These are phyloP conservation scores for Neogale vison DNA, from an alignment of 2,113 vertebrate genomes.

Conservation along the genomic window DNA sequence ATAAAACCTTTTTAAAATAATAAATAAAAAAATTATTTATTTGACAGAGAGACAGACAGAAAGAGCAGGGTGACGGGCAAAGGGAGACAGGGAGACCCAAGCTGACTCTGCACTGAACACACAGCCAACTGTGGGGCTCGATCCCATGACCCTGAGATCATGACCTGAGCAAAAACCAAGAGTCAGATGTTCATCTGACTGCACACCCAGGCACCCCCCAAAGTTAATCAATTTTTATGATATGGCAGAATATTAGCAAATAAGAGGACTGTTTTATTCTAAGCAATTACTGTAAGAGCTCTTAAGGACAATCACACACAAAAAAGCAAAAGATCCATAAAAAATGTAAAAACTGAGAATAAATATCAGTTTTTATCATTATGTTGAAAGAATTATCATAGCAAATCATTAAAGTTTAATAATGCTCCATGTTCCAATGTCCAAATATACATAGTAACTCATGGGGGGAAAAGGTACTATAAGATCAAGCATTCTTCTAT, in stretches of 20 bases:
- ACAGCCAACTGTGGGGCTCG: no score
- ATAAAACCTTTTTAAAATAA: no score
- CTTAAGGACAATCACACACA: not conserved
- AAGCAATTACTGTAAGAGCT: not conserved
- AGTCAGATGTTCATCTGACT: not conserved
- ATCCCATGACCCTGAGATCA: not conserved
- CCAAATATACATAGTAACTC: not conserved
- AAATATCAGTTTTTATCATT: not conserved
- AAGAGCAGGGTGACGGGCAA: no score
- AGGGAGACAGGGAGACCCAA: no score
- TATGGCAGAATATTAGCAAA: not conserved
- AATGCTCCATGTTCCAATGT: not conserved
- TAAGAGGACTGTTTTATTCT: slow-evolving; percentile 7
- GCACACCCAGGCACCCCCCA: not conserved
- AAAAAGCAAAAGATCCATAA: not conserved
- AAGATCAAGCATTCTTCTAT: not conserved
- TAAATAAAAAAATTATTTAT: no score
- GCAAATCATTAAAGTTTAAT: not conserved
- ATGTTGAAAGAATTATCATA: not conserved
- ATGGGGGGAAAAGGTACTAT: not conserved
- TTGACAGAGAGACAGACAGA: no score
- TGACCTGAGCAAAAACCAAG: not conserved
- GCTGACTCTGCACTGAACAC: no score
- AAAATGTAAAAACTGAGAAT: not conserved
- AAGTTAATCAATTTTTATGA: not conserved